These are phyloP conservation scores for Phalera bucephala DNA, from an alignment of 2,888 invertebrate species.

Conservation along the genomic window DNA sequence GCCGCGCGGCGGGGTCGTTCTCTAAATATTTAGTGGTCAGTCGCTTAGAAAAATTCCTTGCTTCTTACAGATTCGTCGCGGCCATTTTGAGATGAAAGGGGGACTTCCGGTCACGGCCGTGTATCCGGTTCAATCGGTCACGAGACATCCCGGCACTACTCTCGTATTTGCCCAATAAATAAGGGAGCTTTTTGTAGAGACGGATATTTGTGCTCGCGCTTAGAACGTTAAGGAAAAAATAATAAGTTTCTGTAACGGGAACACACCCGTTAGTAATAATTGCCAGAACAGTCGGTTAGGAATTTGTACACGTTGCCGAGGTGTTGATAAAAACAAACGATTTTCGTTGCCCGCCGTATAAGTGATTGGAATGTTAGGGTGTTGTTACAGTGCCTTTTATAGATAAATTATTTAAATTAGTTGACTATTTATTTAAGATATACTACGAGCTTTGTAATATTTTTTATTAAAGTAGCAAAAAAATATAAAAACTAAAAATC, in stretches of 20 bases:
- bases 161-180: conserved; percentile 48
- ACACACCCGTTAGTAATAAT: conserved; percentile 32
- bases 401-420: too few relatives aligned
- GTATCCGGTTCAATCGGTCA: conserved; percentile 65
- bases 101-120: conserved; percentile 71
- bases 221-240: conserved; percentile 55
- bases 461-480: too few relatives aligned
- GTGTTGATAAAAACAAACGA: conserved; percentile 44
- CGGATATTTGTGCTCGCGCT: conserved; percentile 44
- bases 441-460: too few relatives aligned
- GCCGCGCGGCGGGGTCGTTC: conserved; percentile 45
- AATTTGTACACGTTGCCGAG: conserved; percentile 38
- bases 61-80: conserved; percentile 69
- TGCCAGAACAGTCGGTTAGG: conserved; percentile 29
- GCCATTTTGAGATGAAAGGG: conserved; percentile 75
- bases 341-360: conserved; percentile 23
- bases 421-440: too few relatives aligned
- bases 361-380: conserved; percentile 29
- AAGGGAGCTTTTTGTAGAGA: conserved; percentile 50
- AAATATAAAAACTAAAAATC: too few relatives aligned
- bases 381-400: not conserved
- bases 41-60: conserved; percentile 74
- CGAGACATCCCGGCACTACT: conserved; percentile 31
- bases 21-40: conserved; percentile 72
- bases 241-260: conserved; percentile 50